Percentiles rank a stretch among this genome's conserved stretches.
These are phyloP conservation scores for Lipotes vexillifer DNA, from an alignment of 2,113 vertebrate genomes.

Conservation along the genomic window DNA sequence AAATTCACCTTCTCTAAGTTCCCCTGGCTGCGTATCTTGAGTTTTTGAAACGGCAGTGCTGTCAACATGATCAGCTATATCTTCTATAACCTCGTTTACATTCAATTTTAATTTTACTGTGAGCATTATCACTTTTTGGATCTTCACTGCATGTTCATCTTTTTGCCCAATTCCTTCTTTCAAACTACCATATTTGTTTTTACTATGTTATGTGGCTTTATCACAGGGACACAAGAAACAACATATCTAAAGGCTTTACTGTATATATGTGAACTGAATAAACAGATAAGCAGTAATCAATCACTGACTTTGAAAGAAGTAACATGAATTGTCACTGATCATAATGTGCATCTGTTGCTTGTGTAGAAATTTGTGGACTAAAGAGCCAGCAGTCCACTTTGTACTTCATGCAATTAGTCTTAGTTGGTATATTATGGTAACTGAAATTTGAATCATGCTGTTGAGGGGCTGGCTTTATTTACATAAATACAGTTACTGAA, in stretches of 20 bases:
- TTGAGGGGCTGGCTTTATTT: background rate
- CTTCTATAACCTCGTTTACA: background rate
- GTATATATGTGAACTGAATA: background rate
- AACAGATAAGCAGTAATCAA: background rate
- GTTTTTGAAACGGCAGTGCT: background rate
- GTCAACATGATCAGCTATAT: background rate
- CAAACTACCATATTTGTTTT: background rate
- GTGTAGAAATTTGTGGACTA: background rate
- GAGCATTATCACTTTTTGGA: background rate
- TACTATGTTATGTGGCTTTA: background rate
- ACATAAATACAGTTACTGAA: background rate
- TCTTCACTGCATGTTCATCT: background rate
- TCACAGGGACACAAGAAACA: background rate
- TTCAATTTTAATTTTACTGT: background rate
- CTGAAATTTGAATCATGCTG: background rate
- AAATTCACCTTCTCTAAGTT: background rate
- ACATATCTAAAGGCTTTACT: background rate
- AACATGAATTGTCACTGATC: background rate
- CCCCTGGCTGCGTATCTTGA: background rate
- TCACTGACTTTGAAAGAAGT: background rate
- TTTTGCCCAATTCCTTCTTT: background rate
- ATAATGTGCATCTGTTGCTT: background rate
- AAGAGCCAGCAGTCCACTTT: background rate
- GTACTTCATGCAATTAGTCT: background rate
- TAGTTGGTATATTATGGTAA: background rate